Evolutionary conservation across 2,113 vertebrate genomes (phyloP).

Genomic region (Butorides virescens): DNA sequence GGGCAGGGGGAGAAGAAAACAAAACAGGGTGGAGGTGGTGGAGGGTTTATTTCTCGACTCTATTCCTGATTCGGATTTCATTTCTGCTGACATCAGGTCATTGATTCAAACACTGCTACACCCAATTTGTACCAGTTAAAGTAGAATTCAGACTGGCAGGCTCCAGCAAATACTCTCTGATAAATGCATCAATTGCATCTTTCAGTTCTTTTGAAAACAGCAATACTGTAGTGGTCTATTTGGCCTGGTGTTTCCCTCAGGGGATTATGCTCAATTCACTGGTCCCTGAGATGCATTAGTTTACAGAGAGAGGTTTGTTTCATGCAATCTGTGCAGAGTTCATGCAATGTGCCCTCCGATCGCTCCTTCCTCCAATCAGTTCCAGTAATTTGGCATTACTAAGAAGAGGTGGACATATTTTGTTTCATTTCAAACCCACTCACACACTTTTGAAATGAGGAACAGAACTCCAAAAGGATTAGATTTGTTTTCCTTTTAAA

Average conservation of each 20-base stretch:
- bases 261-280: not conserved
- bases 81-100: not conserved
- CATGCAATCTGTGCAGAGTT: not conserved
- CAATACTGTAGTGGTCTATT: not conserved
- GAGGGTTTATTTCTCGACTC: not conserved
- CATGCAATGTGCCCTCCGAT: not conserved
- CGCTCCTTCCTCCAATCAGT: not conserved
- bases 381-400: constrained; percentile 8
- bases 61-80: not conserved
- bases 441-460: constrained; percentile 40
- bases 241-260: not conserved
- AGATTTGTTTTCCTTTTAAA: constrained; percentile 51
- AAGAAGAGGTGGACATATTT: constrained; percentile 43
- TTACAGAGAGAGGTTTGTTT: not conserved
- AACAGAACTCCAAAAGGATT: constrained; percentile 52
- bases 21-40: not conserved
- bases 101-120: not conserved
- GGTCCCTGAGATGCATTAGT: not conserved
- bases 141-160: not conserved
- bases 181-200: not conserved
- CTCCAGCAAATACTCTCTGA: not conserved
- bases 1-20: not conserved
- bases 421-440: constrained; percentile 49
- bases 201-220: not conserved
- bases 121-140: not conserved